Percentiles rank a stretch among this genome's conserved stretches.
Conservation (phyloP, 2,797 vertebrate genomes). For the Phylloscopus collybita region DNA sequence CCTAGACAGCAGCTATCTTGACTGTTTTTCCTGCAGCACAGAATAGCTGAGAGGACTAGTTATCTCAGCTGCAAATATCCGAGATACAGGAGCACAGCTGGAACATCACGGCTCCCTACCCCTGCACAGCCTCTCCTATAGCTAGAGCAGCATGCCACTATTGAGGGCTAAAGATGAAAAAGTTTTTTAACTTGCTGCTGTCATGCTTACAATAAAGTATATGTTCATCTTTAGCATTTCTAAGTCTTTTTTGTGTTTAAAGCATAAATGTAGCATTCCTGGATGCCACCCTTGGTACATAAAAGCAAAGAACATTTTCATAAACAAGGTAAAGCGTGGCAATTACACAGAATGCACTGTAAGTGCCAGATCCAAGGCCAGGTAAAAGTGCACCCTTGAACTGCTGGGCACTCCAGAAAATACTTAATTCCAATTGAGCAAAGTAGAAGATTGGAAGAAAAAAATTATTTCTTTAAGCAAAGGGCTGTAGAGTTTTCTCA, state of each 20-base stretch:
- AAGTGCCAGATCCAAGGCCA: background rate
- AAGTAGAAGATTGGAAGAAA: slow-evolving; percentile 28
- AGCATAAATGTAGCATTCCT: slow-evolving; percentile 11
- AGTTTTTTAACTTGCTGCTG: slow-evolving; percentile 46
- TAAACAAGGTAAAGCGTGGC: slow-evolving; percentile 38
- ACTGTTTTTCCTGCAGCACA: slow-evolving; percentile 44
- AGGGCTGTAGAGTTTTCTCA: slow-evolving; percentile 2
- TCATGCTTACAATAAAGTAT: background rate
- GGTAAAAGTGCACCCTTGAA: background rate
- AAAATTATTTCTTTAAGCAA: slow-evolving; percentile 20
- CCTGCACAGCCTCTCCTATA: slow-evolving; percentile 28
- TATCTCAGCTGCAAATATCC: slow-evolving; percentile 59
- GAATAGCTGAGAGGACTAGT: slow-evolving; percentile 33
- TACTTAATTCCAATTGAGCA: slow-evolving; percentile 26
- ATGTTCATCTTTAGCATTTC: slow-evolving; percentile 7
- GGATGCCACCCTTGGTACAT: background rate
- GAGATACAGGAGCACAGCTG: slow-evolving; percentile 60
- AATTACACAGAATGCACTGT: slow-evolving; percentile 30
- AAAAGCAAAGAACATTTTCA: slow-evolving; percentile 47
- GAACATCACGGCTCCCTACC: slow-evolving; percentile 36
- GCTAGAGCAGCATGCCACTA: slow-evolving; percentile 44
- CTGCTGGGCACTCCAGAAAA: slow-evolving; percentile 1
- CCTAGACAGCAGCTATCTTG: background rate
- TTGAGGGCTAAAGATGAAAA: slow-evolving; percentile 60
- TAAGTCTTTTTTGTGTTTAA: slow-evolving; percentile 37